Percentiles rank a stretch among this genome's conserved stretches.
Conservation (phyloP, 1,140 invertebrate species). For the Pseudoatta argentina region DNA sequence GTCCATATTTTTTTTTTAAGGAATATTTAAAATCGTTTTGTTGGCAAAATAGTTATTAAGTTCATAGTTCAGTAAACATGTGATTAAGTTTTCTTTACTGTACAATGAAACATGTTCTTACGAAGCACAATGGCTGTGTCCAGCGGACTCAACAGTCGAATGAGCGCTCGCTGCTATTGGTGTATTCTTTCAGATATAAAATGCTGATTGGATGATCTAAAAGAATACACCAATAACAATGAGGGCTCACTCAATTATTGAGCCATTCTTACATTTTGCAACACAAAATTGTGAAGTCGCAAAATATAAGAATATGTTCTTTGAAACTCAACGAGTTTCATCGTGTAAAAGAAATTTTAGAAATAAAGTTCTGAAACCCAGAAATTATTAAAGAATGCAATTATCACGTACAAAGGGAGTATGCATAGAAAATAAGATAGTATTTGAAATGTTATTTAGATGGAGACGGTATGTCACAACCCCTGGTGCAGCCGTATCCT, state of each 20-base stretch:
- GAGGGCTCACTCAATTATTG: too few relatives aligned
- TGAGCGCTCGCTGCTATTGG: too few relatives aligned
- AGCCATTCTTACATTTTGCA: too few relatives aligned
- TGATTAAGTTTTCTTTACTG: not conserved
- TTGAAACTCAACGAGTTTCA: not conserved
- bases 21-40: not conserved
- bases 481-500: conserved; percentile 90
- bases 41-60: not conserved
- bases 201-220: too few relatives aligned
- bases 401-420: not conserved
- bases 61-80: not conserved
- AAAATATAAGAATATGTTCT: too few relatives aligned
- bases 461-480: conserved; percentile 87
- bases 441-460: conserved; percentile 70
- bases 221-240: too few relatives aligned
- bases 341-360: not conserved
- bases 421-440: conserved; percentile 33
- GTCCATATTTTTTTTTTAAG: not conserved
- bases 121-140: too few relatives aligned
- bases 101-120: too few relatives aligned
- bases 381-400: conserved; percentile 26
- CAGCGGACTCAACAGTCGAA: too few relatives aligned
- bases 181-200: too few relatives aligned
- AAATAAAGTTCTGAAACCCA: conserved; percentile 13
- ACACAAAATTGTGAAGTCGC: too few relatives aligned